Base-by-base conservation (phyloP, 2,888 invertebrate species). In the Zeuzera pyrina region DNA sequence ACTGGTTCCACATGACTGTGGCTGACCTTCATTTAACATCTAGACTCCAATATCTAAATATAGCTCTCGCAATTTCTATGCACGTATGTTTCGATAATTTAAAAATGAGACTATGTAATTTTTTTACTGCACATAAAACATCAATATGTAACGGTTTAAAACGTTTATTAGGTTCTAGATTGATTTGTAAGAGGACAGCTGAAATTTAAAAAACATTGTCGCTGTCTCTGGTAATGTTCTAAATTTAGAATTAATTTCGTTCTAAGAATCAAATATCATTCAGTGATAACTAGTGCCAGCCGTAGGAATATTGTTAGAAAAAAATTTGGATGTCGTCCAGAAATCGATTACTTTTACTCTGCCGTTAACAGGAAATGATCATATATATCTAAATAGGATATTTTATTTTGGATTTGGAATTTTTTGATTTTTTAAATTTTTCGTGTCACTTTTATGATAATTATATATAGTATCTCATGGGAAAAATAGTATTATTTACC, bases 321-420 rank as follows among this genome's bases (percentile, higher is more conserved):
- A 66, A 69, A 62, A 30, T 12, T 68, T 81, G 81, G 81, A 71
- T 41, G 41, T 34, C 41, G 39, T 73, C 81, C 81, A 81, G 70
- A 61, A 68, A 78, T 77, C 76, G 71, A 77, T 78, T 78, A 69
- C 68, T 66, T 70, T 71, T 62, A 70, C 69, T 68, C 55, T 54
- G 61, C 53, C 56, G 63, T 60, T 62, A 65, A 68, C 64, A 69
- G 70, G 64, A 71, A 70, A 63, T 55, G 34, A 34, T 29, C 29
- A 30, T 30, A 25, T 34, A 32, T 32, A 30, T 34, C 33, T 21
- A 21, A 22, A 29, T 19, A 12, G 12, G 19, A 21, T 25, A 34
- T 24, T 29, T 34, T 30, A 30, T 34, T 34, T 34, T 34, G 30
- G 25, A 25, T 24, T 27, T 27, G n/a, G n/a, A n/a, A n/a, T n/a